Conservation (phyloP, 2,113 vertebrate species). For the Strigops habroptila region DNA sequence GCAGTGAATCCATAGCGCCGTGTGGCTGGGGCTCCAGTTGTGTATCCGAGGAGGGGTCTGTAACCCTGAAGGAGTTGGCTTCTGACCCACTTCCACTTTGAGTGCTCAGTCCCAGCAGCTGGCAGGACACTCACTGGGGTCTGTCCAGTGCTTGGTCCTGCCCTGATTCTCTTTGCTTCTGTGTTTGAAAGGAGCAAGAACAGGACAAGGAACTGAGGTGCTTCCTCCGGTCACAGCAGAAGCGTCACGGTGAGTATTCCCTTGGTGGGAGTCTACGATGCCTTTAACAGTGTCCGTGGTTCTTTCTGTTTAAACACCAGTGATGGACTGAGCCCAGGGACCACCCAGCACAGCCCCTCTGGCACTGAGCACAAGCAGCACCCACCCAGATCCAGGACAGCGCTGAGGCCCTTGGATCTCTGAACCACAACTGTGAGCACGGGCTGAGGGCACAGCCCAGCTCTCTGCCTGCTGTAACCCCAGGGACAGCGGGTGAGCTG, state of each 20-base stretch:
- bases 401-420: neutral
- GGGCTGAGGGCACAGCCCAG: too few relatives aligned
- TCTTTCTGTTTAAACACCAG: neutral
- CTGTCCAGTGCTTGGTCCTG: neutral
- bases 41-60: neutral
- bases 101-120: neutral
- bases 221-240: neutral
- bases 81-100: neutral
- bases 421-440: too few relatives aligned
- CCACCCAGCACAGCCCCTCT: neutral
- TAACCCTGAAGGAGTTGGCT: neutral
- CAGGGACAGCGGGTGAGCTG: neutral
- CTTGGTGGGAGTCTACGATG: neutral
- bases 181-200: neutral
- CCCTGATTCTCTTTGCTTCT: neutral
- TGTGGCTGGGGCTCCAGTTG: neutral
- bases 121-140: neutral
- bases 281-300: neutral
- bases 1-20: too few relatives aligned
- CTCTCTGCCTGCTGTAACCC: neutral
- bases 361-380: too few relatives aligned
- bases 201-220: neutral
- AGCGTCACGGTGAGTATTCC: neutral
- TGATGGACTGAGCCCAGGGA: neutral
- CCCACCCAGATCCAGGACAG: neutral